phyloP scores from a whole-genome alignment of 1,140 invertebrate species.

The Gonatopus flavifemur region DNA sequence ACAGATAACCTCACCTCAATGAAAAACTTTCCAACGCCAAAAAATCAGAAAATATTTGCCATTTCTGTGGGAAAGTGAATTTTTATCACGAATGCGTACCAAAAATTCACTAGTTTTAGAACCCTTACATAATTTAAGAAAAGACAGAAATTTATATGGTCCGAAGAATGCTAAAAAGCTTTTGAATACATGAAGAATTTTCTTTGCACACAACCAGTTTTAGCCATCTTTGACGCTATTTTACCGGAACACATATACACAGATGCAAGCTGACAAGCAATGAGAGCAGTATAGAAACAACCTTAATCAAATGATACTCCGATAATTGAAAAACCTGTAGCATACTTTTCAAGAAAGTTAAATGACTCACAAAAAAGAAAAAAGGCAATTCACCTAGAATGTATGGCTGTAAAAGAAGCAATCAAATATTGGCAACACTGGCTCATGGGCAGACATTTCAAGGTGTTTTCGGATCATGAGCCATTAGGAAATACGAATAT shows the following conservation, averaged over 20 bases:
- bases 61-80: not conserved
- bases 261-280: not conserved
- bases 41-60: not conserved
- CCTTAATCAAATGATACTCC: too few relatives aligned
- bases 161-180: not conserved
- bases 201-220: not conserved
- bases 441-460: not conserved
- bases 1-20: not conserved
- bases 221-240: not conserved
- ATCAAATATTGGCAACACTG: not conserved
- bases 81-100: too few relatives aligned
- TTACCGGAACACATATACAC: not conserved
- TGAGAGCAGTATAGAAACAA: not conserved
- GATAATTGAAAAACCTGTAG: constrained; percentile 3
- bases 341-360: not conserved
- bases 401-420: not conserved
- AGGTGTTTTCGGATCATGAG: not conserved
- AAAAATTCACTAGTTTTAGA: not conserved
- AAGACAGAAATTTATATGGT: not conserved
- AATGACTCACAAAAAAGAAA: not conserved
- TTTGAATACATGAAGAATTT: not conserved
- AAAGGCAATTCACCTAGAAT: too few relatives aligned
- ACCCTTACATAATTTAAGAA: not conserved
- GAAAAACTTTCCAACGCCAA: not conserved
- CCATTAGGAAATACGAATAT: not conserved